These are phyloP conservation scores for Danaus chrysippus DNA, from an alignment of 2,888 invertebrate genomes.

Conservation along the genomic window DNA sequence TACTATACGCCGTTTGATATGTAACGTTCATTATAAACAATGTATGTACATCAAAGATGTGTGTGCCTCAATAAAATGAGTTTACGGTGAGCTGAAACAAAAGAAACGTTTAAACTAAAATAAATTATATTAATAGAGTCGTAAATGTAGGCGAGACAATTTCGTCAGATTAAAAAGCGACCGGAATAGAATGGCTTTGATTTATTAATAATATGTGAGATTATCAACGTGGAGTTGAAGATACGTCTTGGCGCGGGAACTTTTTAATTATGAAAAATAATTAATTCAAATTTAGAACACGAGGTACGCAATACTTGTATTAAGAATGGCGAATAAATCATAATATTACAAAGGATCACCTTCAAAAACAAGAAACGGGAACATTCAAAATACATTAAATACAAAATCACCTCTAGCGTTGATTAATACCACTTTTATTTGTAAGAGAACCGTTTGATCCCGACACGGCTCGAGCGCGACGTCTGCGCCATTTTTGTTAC, in stretches of 20 bases:
- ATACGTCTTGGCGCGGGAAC: conserved; percentile 1
- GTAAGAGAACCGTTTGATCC: conserved; percentile 75
- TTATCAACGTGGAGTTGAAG: conserved; percentile 54
- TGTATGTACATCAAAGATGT: conserved; percentile 32
- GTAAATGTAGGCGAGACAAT: conserved; percentile 52
- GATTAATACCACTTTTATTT: conserved; percentile 77
- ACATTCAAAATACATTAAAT: conserved; percentile 28
- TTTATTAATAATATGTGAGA: conserved; percentile 65
- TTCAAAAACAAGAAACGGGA: conserved; percentile 7
- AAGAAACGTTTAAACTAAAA: conserved; percentile 64
- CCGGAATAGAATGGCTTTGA: conserved; percentile 47
- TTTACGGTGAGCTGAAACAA: conserved; percentile 64
- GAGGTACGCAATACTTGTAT: too few species aligned
- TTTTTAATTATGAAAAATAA: too few species aligned
- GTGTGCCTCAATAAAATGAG: conserved; percentile 48
- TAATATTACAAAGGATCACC: background rate
- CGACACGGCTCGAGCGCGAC: conserved; percentile 65
- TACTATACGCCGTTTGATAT: background rate
- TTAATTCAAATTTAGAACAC: too few species aligned
- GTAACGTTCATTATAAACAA: conserved; percentile 28
- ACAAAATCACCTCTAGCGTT: conserved; percentile 55
- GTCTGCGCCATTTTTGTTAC: conserved; percentile 64
- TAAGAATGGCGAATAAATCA: background rate
- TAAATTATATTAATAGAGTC: conserved; percentile 68
- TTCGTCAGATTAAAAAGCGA: conserved; percentile 40